Conservation (phyloP, 2,888 invertebrate genomes). For the Fissipunctia ypsillon region DNA sequence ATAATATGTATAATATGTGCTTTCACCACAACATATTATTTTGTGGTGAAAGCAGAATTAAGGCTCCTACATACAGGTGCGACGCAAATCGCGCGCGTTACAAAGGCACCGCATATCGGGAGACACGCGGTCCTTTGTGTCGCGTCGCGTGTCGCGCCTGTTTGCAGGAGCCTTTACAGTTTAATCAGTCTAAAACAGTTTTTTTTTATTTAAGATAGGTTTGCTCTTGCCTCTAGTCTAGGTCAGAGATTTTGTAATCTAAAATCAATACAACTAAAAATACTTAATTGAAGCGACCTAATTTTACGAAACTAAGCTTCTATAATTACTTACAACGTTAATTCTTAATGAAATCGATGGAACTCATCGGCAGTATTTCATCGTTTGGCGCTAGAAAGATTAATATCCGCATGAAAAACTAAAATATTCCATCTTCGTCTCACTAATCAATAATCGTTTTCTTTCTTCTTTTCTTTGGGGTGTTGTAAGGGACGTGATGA, state of each 20-base stretch:
- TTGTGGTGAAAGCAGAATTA: background rate
- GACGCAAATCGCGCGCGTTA: no score
- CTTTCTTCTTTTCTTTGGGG: conserved; percentile 42
- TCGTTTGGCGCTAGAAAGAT: conserved; percentile 19
- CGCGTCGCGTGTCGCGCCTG: no score
- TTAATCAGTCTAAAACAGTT: background rate
- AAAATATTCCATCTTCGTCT: conserved; percentile 45
- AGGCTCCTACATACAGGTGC: no score
- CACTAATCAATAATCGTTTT: conserved; percentile 55
- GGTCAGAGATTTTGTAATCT: no score
- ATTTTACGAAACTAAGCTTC: conserved; percentile 7
- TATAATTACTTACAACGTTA: conserved; percentile 15
- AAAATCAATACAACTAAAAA: background rate
- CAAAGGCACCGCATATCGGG: no score
- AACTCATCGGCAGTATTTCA: conserved; percentile 14
- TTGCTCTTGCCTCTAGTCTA: no score
- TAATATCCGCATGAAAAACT: conserved; percentile 30
- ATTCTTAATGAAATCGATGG: conserved; percentile 28
- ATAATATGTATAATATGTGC: no score
- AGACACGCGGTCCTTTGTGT: no score
- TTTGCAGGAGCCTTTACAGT: no score
- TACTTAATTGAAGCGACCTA: background rate
- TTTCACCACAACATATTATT: no score
- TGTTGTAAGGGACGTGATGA: conserved; percentile 38
- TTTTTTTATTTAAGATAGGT: no score